These are phyloP conservation scores for Corvus moneduloides DNA, from an alignment of 2,113 vertebrate genomes.

Conservation along the genomic window DNA sequence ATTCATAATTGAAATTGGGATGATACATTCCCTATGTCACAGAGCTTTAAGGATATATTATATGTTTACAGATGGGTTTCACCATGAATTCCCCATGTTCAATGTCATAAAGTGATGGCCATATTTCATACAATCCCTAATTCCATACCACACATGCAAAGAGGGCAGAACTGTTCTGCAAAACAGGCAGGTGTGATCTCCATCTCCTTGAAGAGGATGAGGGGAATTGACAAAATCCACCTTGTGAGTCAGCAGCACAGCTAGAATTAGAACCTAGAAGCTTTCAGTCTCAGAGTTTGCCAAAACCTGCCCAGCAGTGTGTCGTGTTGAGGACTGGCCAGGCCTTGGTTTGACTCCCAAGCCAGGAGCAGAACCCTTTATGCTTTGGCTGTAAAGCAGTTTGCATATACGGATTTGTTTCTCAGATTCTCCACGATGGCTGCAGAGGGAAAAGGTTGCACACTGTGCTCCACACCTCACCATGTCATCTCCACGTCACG, in stretches of 20 bases:
- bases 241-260: background rate
- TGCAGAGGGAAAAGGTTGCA: background rate
- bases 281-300: background rate
- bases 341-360: background rate
- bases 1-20: background rate
- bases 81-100: background rate
- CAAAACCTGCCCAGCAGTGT: background rate
- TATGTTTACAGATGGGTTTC: background rate
- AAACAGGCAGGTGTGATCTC: background rate
- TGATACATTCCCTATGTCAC: background rate
- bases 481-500: background rate
- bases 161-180: background rate
- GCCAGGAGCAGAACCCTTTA: background rate
- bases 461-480: background rate
- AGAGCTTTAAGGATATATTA: background rate
- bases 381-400: background rate
- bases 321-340: background rate
- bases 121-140: background rate
- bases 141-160: background rate
- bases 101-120: background rate
- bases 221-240: background rate
- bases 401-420: background rate
- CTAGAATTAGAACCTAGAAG: background rate
- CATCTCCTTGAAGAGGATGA: background rate
- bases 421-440: background rate